These are phyloP conservation scores for Drosophila borborema DNA, from an alignment of 2,888 invertebrate genomes.

Conservation along the genomic window DNA sequence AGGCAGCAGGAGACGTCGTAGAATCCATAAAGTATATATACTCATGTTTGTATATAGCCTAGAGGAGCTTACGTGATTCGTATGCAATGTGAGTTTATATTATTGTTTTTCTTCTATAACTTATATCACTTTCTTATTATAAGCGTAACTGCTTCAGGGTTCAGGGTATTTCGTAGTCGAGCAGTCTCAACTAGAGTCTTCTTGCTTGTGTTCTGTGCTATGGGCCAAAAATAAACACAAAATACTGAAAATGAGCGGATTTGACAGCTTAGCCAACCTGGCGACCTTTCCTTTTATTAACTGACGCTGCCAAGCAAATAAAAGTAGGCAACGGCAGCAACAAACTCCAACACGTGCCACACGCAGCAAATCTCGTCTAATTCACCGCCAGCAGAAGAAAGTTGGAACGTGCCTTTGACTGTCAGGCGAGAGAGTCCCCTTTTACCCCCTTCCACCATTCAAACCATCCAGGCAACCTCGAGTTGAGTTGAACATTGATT, in stretches of 20 bases:
- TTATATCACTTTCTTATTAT: no score
- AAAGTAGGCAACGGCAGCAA: conserved; percentile 23
- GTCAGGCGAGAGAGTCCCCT: neutral
- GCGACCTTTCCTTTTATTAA: conserved; percentile 47
- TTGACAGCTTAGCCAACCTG: conserved; percentile 47
- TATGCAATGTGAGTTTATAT: no score
- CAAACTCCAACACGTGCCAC: conserved; percentile 53
- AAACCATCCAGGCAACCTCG: no score
- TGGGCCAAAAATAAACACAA: conserved; percentile 33
- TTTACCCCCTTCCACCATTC: neutral
- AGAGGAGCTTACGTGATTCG: no score
- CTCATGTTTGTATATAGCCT: no score
- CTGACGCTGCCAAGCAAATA: conserved; percentile 25
- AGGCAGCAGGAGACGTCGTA: no score
- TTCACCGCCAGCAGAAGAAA: conserved; percentile 27
- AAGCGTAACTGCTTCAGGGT: no score
- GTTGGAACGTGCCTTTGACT: conserved; percentile 53
- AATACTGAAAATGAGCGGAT: conserved; percentile 24
- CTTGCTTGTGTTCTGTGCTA: no score
- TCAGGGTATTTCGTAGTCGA: no score
- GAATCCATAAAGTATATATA: no score
- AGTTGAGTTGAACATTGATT: conserved; percentile 29
- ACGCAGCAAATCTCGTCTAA: conserved; percentile 65
- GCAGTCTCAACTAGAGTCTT: no score
- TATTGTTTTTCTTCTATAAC: no score